Evolutionary conservation across 2,113 vertebrate genomes (phyloP).

Genomic region (Pyxicephalus adspersus): DNA sequence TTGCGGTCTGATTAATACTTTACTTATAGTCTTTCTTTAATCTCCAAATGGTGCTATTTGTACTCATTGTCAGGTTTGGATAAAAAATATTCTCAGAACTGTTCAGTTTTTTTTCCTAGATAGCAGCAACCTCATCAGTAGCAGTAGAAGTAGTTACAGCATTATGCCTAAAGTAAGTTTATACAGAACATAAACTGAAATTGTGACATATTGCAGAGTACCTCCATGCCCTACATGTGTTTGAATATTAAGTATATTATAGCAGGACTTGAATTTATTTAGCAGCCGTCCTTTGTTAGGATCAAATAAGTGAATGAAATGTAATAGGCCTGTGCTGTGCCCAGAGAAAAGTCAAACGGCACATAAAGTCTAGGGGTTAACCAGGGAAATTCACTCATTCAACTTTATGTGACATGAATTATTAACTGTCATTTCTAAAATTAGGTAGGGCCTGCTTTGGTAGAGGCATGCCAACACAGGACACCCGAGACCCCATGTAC

Average conservation of each 20-base stretch:
- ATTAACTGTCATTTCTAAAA: conserved; percentile 59
- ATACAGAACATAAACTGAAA: no score
- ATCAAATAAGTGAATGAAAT: conserved; percentile 22
- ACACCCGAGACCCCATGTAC: conserved; percentile 50
- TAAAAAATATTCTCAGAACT: no score
- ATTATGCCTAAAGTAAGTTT: no score
- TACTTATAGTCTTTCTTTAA: no score
- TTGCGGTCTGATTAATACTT: no score
- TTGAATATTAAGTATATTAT: background rate
- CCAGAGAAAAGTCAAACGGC: conserved; percentile 19
- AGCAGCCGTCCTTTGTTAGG: conserved; percentile 7
- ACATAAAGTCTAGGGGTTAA: conserved; percentile 44
- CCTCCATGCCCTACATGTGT: background rate
- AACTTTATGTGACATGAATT: conserved; percentile 61
- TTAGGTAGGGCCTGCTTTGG: conserved; percentile 58
- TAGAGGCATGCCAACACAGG: conserved; percentile 49
- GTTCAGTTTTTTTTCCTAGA: no score
- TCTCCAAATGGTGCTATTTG: no score
- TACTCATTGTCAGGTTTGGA: no score
- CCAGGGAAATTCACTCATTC: conserved; percentile 49
- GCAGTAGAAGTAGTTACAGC: no score
- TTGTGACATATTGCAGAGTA: background rate
- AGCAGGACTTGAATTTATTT: conserved; percentile 14
- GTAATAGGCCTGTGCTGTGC: conserved; percentile 37
- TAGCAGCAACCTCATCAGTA: no score